Conservation (phyloP, 92 coral and sea anemone genomes). For the Bergia sp. region DNA sequence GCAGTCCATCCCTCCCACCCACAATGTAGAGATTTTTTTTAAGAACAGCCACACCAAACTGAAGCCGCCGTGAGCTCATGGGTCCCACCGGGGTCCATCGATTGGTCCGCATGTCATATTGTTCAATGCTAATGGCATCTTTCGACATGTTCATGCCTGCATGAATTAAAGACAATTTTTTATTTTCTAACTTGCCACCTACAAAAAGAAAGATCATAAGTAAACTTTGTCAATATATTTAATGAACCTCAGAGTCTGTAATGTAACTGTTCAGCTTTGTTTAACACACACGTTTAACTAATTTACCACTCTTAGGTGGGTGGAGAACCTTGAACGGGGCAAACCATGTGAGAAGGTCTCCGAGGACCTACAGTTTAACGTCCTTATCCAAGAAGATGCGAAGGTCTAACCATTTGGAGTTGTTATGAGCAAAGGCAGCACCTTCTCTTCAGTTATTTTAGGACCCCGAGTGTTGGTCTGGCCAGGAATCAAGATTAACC, state of each 20-base stretch:
- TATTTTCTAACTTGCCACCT: slow-evolving; percentile 21
- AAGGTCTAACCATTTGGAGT: too few relatives aligned
- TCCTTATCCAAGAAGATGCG: too few relatives aligned
- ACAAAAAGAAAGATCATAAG: slow-evolving; percentile 1
- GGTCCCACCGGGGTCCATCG: slow-evolving; percentile 89
- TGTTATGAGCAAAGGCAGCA: too few relatives aligned
- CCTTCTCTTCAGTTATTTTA: too few relatives aligned
- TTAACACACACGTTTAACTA: too few relatives aligned
- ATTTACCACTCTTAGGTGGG: too few relatives aligned
- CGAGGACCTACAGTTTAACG: too few relatives aligned
- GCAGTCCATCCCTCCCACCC: slow-evolving; percentile 97
- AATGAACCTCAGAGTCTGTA: background rate
- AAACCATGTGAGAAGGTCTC: too few relatives aligned
- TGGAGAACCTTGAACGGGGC: too few relatives aligned
- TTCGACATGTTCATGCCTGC: slow-evolving; percentile 91
- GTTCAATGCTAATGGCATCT: slow-evolving; percentile 96
- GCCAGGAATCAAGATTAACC: too few relatives aligned
- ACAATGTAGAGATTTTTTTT: slow-evolving; percentile 78
- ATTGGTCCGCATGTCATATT: slow-evolving; percentile 83
- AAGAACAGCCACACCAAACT: slow-evolving; percentile 95
- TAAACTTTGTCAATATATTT: background rate
- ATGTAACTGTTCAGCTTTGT: background rate
- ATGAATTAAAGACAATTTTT: background rate
- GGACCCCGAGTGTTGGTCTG: too few relatives aligned
- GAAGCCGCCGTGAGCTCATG: slow-evolving; percentile 90